These are phyloP conservation scores for Protonibea diacanthus DNA, from an alignment of 2,797 vertebrate species.

Conservation along the genomic window DNA sequence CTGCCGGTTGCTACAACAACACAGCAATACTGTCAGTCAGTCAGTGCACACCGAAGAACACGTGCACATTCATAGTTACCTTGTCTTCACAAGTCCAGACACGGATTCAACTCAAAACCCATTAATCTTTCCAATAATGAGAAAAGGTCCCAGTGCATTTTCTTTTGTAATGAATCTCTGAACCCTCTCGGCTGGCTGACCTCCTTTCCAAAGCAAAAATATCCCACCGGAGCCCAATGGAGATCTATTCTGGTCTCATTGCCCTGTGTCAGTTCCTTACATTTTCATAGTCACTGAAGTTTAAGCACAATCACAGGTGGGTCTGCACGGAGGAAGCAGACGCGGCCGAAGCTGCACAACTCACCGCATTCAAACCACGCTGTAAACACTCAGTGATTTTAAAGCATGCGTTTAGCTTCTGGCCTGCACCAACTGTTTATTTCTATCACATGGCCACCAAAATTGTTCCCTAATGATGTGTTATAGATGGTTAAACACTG, in stretches of 20 bases:
- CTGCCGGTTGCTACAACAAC: slow-evolving; percentile 13
- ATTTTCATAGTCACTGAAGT: slow-evolving; percentile 53
- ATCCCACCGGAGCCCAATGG: slow-evolving; percentile 62
- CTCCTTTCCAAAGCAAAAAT: slow-evolving; percentile 77
- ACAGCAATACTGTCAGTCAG: slow-evolving; percentile 16
- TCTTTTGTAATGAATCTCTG: slow-evolving; percentile 74
- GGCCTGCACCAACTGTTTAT: no score
- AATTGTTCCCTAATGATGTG: neutral
- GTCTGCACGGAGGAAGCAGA: slow-evolving; percentile 18
- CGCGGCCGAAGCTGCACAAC: neutral
- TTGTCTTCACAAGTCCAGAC: slow-evolving; percentile 7
- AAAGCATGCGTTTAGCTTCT: neutral
- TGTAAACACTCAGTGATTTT: no score
- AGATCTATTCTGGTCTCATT: slow-evolving; percentile 70
- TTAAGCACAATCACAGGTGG: slow-evolving; percentile 56
- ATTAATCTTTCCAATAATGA: slow-evolving; percentile 77
- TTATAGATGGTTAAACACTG: neutral
- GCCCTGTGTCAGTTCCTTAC: slow-evolving; percentile 58
- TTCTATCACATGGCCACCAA: neutral
- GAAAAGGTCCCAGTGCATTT: slow-evolving; percentile 70
- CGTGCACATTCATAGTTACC: slow-evolving; percentile 14
- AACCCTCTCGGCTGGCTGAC: slow-evolving; percentile 70
- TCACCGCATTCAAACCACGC: neutral
- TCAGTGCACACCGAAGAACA: slow-evolving; percentile 5
- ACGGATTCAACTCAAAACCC: slow-evolving; percentile 49